A percentile compares a stretch with the other conserved stretches of the same genome.
Conservation (phyloP, 1,140 invertebrate genomes). For the Drosophila watanabei region DNA sequence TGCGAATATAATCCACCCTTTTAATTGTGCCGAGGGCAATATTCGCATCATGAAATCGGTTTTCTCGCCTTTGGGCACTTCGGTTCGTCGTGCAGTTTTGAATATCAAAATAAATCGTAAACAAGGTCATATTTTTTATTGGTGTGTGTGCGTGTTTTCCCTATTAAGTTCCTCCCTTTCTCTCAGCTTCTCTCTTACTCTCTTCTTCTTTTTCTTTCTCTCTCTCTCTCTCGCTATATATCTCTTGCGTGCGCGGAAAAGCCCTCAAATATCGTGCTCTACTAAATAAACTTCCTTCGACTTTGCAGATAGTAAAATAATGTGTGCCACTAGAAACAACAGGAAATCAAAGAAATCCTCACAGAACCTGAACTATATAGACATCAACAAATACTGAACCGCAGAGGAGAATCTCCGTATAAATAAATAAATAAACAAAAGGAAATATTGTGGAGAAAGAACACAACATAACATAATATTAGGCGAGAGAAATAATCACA, state of each 20-base stretch:
- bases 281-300: conserved; percentile 45
- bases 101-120: conserved; percentile 85
- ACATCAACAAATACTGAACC: conserved; percentile 50
- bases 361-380: conserved; percentile 78
- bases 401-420: conserved; percentile 10
- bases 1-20: conserved; percentile 44
- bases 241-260: conserved; percentile 53
- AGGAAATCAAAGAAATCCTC: conserved; percentile 79
- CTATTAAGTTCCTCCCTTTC: conserved; percentile 27
- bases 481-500: conserved; percentile 62
- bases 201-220: conserved; percentile 5
- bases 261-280: conserved; percentile 41
- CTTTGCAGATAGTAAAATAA: conserved; percentile 78
- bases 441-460: conserved; percentile 10
- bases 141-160: conserved; percentile 45
- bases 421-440: conserved; percentile 29
- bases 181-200: conserved; percentile 35
- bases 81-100: conserved; percentile 68
- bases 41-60: conserved; percentile 49
- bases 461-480: conserved; percentile 4
- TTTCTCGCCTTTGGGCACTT: conserved; percentile 37
- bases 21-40: conserved; percentile 46
- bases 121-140: conserved; percentile 76
- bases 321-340: conserved; percentile 78
- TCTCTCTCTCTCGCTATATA: background rate